A percentile compares a stretch with the other conserved stretches of the same genome.
Evolutionary conservation across 1,140 invertebrate species (phyloP).

Genomic region (Lepidurus apus): DNA sequence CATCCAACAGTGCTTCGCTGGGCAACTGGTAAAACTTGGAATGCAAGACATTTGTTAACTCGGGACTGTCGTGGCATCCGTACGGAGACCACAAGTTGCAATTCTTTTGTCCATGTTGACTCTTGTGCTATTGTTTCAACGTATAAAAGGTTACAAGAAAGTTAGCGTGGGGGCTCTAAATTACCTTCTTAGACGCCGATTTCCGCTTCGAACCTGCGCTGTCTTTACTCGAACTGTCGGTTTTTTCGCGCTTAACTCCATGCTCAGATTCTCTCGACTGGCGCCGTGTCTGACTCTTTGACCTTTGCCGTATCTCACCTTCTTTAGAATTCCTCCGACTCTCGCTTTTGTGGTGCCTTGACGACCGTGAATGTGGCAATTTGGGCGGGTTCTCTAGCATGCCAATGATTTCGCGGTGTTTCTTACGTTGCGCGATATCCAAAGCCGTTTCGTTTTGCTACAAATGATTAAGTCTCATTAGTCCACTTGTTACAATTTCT

Average conservation of each 20-base stretch:
- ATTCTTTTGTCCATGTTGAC: constrained; percentile 23
- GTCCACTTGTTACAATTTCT: background rate
- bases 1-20: constrained; percentile 73
- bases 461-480: constrained; percentile 32
- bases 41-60: constrained; percentile 72
- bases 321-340: constrained; percentile 28
- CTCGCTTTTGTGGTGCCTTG: constrained; percentile 8
- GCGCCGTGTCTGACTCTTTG: constrained; percentile 15
- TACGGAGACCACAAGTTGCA: constrained; percentile 60
- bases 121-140: constrained; percentile 15
- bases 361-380: constrained; percentile 24
- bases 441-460: constrained; percentile 81
- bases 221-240: background rate
- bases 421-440: constrained; percentile 84
- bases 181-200: constrained; percentile 6
- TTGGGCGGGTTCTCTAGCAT: constrained; percentile 61
- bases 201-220: constrained; percentile 12
- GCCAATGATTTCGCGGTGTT: constrained; percentile 70
- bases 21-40: constrained; percentile 77
- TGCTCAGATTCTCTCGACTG: constrained; percentile 1
- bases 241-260: constrained; percentile 6
- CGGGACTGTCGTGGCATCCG: constrained; percentile 80
- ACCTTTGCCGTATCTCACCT: constrained; percentile 28
- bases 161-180: background rate
- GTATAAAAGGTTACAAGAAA: background rate